Conservation (phyloP, 2,888 invertebrate genomes). For the Melieria picta region DNA sequence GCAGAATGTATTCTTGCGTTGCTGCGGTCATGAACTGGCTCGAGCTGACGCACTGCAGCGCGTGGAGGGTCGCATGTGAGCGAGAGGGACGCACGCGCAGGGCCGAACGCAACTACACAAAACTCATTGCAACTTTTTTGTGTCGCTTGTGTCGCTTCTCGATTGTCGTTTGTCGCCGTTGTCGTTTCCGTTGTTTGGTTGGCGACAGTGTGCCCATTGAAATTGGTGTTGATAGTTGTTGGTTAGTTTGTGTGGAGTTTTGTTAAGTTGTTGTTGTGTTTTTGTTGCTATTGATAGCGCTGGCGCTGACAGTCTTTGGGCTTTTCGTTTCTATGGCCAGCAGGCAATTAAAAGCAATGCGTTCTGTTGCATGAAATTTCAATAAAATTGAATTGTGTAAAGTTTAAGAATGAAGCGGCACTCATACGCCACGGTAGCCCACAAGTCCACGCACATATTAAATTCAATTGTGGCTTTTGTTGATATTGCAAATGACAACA, state of each 20-base stretch:
- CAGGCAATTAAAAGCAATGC: not conserved
- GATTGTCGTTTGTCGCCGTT: not conserved
- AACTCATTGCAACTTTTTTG: too few species aligned
- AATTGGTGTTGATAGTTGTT: not conserved
- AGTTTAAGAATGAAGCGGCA: not conserved
- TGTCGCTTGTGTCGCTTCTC: not conserved
- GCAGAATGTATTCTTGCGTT: conserved; percentile 5
- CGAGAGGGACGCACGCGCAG: not conserved
- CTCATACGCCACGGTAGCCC: too few species aligned
- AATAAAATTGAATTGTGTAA: not conserved
- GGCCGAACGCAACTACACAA: not conserved
- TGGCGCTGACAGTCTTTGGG: not conserved
- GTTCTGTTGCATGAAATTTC: not conserved
- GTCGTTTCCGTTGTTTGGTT: not conserved
- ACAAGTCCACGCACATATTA: too few species aligned
- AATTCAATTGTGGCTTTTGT: too few species aligned
- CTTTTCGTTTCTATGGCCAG: not conserved
- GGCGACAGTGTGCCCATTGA: too few species aligned
- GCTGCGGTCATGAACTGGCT: not conserved
- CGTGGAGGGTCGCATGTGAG: not conserved
- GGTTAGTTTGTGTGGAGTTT: not conserved
- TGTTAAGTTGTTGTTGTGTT: not conserved
- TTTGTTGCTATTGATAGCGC: not conserved
- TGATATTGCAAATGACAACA: too few species aligned
- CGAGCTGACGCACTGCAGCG: too few species aligned